Evolutionary conservation across 2,888 invertebrate species (phyloP).

Genomic region (Yponomeuta evonymella): DNA sequence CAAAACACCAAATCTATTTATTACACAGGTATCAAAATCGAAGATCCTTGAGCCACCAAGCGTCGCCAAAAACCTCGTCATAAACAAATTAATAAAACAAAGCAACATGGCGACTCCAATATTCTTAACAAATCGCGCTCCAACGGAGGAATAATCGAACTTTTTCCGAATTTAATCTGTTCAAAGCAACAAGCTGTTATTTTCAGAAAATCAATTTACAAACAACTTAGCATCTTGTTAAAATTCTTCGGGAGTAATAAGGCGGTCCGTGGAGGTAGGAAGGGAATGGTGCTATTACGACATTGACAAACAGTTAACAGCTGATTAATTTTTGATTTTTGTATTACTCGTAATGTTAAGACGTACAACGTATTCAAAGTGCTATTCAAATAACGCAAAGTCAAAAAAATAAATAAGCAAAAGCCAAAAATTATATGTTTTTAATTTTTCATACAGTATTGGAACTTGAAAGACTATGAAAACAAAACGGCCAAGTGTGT

Average conservation of each 20-base stretch:
- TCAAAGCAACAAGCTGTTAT: constrained; percentile 60
- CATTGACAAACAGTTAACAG: too few species aligned
- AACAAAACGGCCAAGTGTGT: too few species aligned
- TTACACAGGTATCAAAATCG: not conserved
- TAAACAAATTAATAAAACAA: constrained; percentile 12
- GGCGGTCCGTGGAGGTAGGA: constrained; percentile 29
- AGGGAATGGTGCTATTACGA: not conserved
- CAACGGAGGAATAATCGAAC: constrained; percentile 50
- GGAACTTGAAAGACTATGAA: too few species aligned
- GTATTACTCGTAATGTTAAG: too few species aligned
- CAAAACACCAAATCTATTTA: too few species aligned
- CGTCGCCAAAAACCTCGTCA: constrained; percentile 5
- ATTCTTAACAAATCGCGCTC: constrained; percentile 28
- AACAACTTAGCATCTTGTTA: constrained; percentile 73
- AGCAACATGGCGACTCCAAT: constrained; percentile 38
- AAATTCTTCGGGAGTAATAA: constrained; percentile 56
- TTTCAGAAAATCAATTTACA: constrained; percentile 67
- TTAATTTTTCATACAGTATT: too few species aligned
- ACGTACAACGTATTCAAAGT: too few species aligned
- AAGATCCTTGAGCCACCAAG: not conserved
- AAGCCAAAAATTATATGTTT: too few species aligned
- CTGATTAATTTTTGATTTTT: too few species aligned
- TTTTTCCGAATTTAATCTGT: constrained; percentile 67
- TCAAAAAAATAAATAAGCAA: too few species aligned
- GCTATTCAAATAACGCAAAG: too few species aligned